phyloP scores from a whole-genome alignment of 2,113 vertebrate species.

The Crotalus helleri region DNA sequence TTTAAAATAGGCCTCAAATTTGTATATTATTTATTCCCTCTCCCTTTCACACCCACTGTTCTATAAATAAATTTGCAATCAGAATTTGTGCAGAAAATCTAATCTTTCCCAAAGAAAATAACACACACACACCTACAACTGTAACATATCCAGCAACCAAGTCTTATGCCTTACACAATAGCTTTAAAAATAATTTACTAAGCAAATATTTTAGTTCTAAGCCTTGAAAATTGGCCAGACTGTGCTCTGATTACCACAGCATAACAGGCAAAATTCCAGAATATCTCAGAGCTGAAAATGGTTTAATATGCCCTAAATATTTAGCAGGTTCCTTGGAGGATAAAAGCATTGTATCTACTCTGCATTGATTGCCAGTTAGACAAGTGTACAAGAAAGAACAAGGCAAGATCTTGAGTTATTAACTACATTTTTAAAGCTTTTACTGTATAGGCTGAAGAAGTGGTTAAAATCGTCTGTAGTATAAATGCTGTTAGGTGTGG shows the following conservation, averaged over 20 bases:
- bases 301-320: neutral
- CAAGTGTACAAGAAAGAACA: neutral
- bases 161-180: neutral
- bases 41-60: neutral
- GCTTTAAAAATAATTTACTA: constrained; percentile 10
- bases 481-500: neutral
- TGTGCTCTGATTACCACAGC: neutral
- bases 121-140: neutral
- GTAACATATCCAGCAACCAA: neutral
- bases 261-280: neutral
- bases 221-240: constrained; percentile 13
- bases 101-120: neutral
- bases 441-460: neutral
- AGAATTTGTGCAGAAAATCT: neutral
- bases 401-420: neutral
- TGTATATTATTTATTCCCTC: neutral
- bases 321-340: neutral
- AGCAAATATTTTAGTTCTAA: neutral
- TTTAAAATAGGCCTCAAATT: neutral
- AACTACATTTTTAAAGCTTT: neutral
- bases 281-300: constrained; percentile 28
- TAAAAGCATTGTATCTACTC: neutral
- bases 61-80: neutral
- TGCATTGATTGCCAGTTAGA: neutral
- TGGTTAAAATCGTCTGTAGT: neutral